phyloP scores from a whole-genome alignment of 2,113 vertebrate species.

The Sceloporus tristichus region DNA sequence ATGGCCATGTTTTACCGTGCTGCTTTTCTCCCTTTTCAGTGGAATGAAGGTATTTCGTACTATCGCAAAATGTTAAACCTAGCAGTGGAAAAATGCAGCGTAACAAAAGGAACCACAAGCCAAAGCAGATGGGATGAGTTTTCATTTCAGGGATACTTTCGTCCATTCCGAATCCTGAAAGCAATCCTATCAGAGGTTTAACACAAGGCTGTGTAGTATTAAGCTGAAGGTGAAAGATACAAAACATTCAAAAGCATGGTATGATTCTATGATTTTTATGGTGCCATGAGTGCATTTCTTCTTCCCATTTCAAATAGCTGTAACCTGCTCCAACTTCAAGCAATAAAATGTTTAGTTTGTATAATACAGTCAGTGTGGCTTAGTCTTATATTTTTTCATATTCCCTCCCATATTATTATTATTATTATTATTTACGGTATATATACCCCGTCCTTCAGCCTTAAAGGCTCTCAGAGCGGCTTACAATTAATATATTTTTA shows the following conservation, averaged over 20 bases:
- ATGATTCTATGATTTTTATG: neutral
- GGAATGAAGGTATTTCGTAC: neutral
- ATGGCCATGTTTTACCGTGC: neutral
- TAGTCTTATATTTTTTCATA: neutral
- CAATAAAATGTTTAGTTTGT: neutral
- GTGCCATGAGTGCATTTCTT: neutral
- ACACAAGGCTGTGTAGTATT: neutral
- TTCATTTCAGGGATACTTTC: neutral
- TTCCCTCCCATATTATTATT: neutral
- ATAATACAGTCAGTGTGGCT: too few species aligned
- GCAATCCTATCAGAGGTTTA: neutral
- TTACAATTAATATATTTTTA: too few species aligned
- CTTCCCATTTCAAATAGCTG: neutral
- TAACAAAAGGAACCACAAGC: neutral
- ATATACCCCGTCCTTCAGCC: too few species aligned
- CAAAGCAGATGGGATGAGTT: neutral
- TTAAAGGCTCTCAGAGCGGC: too few species aligned
- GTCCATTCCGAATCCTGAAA: neutral
- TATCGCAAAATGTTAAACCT: neutral
- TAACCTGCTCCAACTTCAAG: neutral
- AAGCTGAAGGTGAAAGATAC: neutral
- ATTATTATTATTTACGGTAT: too few species aligned
- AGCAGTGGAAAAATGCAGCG: neutral
- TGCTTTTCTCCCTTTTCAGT: neutral
- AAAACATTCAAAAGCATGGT: neutral